These are phyloP conservation scores for Mustela lutreola DNA, from an alignment of 2,113 vertebrate genomes.

Conservation along the genomic window DNA sequence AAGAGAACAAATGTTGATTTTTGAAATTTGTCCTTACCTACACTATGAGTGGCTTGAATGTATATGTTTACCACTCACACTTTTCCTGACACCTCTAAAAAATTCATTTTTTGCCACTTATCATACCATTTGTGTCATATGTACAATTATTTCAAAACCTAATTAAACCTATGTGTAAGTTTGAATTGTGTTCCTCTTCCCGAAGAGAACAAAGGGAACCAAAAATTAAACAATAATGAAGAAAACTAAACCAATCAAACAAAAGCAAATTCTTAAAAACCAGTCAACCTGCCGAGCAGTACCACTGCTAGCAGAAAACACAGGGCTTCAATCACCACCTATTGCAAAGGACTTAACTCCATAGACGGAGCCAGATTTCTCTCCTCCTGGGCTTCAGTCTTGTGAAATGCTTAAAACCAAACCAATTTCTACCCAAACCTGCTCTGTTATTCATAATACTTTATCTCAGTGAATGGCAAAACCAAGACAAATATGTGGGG, in stretches of 20 bases:
- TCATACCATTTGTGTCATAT: neutral
- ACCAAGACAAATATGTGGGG: neutral
- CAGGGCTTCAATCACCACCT: neutral
- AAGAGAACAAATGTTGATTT: constrained; percentile 62
- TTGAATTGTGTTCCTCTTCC: neutral
- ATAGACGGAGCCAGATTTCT: neutral
- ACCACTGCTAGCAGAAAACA: neutral
- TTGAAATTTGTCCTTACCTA: constrained; percentile 61
- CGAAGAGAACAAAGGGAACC: neutral
- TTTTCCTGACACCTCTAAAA: neutral
- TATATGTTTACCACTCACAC: neutral
- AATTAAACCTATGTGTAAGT: neutral
- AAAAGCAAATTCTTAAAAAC: neutral
- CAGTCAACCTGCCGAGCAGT: neutral
- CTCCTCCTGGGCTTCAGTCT: neutral
- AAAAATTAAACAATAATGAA: neutral
- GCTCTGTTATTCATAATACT: neutral
- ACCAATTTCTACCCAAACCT: neutral
- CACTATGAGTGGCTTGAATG: constrained; percentile 4
- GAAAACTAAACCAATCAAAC: neutral
- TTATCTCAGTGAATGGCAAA: constrained; percentile 5
- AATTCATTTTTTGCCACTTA: neutral
- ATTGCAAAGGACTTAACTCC: neutral
- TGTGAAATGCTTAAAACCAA: neutral
- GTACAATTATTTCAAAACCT: constrained; percentile 32